Evolutionary conservation across 2,797 vertebrate species (phyloP), one percentile per base, ranked within the genome.

Genomic region (Orientallactaga sibirica): DNA sequence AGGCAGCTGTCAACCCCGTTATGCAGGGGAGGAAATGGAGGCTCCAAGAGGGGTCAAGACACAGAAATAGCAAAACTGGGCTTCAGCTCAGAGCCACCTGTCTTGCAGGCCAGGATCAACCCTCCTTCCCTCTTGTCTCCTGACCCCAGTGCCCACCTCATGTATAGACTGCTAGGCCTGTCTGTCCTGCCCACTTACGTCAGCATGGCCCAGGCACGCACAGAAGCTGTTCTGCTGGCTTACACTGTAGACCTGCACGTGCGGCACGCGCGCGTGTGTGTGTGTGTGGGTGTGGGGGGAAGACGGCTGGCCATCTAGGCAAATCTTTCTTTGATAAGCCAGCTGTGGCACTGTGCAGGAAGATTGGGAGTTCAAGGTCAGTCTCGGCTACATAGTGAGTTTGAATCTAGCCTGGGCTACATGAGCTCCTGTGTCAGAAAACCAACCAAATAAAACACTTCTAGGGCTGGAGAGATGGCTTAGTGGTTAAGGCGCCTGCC

Each of bases 101-200:
- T 62, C 52, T 71, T 48, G 64, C 1, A 15, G 27, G 19, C 73
- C 2, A 0, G 41, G 61, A 71, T 78, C 55, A 37, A 10, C 73
- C 5, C 0, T 79, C 20, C 0, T 29, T 1, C 22, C 9, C 15
- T 29, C 22, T 43, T 80, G 62, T 16, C 61, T 48, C 48, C 48
- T 48, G 48, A 48, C 70, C 43, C 70, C 27, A 6, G 37, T 0
- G 0, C 3, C 71, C 18, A 20, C 37, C 9, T 52, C 14, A 7
- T 4, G 0, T 48, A 4, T 16, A 77, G 25, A 86, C 4, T 19
- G 7, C 79, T 18, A 76, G 25, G 61, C 16, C 14, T 4, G 0
- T 64, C 67, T 5, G 5, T 66, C 62, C 52, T 73, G 68, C 33
- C n/a, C 27, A 10, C 8, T 8, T 64, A 52, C 2, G 3, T 20